Percentiles rank a stretch among this genome's conserved stretches.
These are phyloP conservation scores for Machimus rusticus DNA, from an alignment of 2,888 invertebrate genomes.

Conservation along the genomic window DNA sequence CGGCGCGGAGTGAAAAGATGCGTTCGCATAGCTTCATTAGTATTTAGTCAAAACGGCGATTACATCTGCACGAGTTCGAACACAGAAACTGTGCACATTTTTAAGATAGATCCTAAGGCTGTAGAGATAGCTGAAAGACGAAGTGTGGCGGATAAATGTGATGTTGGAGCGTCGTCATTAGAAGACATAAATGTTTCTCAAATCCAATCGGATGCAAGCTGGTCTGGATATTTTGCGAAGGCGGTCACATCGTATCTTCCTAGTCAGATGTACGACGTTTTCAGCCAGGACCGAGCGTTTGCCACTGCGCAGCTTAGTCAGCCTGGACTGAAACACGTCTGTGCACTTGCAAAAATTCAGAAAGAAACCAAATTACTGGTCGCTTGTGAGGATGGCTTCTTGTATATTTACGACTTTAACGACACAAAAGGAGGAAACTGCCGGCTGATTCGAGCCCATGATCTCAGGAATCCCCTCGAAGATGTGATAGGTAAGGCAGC, in stretches of 20 bases:
- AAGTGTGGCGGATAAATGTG: constrained; percentile 40
- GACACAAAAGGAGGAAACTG: constrained; percentile 59
- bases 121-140: constrained; percentile 57
- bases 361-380: constrained; percentile 59
- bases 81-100: constrained; percentile 62
- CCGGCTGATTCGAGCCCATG: constrained; percentile 59
- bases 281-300: constrained; percentile 62
- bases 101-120: constrained; percentile 58
- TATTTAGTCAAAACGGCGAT: constrained; percentile 58
- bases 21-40: constrained; percentile 60
- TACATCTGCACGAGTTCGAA: constrained; percentile 62
- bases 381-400: constrained; percentile 62
- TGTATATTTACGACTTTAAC: constrained; percentile 61
- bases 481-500: constrained; percentile 55
- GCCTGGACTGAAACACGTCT: constrained; percentile 59
- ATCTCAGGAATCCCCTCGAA: constrained; percentile 58
- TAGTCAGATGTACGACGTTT: constrained; percentile 60
- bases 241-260: constrained; percentile 61
- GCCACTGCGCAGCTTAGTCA: constrained; percentile 60
- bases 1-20: constrained; percentile 61
- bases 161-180: constrained; percentile 44
- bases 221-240: constrained; percentile 60
- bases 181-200: constrained; percentile 45
- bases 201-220: constrained; percentile 47
- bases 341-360: constrained; percentile 58